phyloP scores from a whole-genome alignment of 2,113 vertebrate species.

The Calidris pugnax region DNA sequence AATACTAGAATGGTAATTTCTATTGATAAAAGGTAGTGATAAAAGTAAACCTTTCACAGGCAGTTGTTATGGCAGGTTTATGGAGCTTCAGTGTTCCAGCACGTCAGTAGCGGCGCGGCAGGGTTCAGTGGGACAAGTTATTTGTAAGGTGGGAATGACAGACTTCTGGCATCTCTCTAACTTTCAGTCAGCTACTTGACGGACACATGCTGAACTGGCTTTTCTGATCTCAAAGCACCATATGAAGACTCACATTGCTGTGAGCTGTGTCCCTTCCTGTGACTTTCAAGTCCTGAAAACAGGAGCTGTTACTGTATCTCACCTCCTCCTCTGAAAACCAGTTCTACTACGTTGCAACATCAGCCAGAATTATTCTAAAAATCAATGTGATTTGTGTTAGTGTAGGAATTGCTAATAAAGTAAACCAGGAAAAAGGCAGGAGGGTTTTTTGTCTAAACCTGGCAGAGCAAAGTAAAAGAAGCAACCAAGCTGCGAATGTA shows the following conservation, averaged over 20 bases:
- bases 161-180: neutral
- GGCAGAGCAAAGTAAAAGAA: neutral
- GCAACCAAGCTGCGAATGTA: neutral
- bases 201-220: neutral
- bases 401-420: neutral
- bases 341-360: rapidly evolving
- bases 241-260: neutral
- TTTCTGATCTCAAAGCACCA: neutral
- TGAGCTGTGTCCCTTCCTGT: neutral
- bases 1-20: neutral
- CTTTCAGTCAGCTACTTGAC: neutral
- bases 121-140: neutral
- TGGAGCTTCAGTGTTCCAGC: neutral
- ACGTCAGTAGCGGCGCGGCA: neutral
- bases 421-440: neutral
- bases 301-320: neutral
- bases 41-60: neutral
- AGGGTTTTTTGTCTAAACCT: neutral
- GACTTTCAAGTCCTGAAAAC: neutral
- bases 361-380: neutral
- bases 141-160: neutral
- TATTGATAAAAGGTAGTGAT: neutral
- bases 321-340: neutral
- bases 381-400: neutral
- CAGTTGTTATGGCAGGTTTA: neutral